These are phyloP conservation scores for Conistra vaccinii DNA, from an alignment of 2,888 invertebrate genomes.

Conservation along the genomic window DNA sequence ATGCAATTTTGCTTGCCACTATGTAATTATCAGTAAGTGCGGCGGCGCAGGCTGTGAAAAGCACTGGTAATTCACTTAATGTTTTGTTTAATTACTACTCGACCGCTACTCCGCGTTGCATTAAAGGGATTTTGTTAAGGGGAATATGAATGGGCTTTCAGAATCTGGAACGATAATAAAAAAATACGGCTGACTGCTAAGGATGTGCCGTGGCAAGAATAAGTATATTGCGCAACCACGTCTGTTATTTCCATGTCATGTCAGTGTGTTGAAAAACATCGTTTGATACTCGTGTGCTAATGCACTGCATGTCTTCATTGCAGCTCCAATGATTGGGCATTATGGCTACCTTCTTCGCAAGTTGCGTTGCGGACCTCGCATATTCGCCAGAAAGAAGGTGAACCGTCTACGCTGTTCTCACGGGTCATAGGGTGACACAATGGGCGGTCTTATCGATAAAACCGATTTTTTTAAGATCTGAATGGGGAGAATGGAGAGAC, in stretches of 20 bases:
- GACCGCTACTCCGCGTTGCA: constrained; percentile 10
- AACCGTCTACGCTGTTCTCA: no score
- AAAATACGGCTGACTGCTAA: neutral
- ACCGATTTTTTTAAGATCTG: no score
- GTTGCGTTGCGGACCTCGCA: no score
- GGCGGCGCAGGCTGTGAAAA: neutral
- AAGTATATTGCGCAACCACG: neutral
- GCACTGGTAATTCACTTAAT: constrained; percentile 33
- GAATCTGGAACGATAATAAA: neutral
- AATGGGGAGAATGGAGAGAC: no score
- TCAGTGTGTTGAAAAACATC: neutral
- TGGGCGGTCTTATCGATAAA: no score
- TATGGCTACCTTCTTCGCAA: no score
- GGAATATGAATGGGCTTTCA: neutral
- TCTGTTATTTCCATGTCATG: neutral
- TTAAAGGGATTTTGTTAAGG: constrained; percentile 26
- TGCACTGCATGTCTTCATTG: neutral
- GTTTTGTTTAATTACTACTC: constrained; percentile 29
- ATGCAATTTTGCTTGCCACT: neutral
- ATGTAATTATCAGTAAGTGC: neutral
- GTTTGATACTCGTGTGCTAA: neutral
- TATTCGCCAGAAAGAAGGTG: no score
- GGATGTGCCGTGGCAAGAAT: neutral
- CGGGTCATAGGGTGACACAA: no score
- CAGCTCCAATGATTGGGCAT: neutral